Evolutionary conservation across 2,888 invertebrate species (phyloP).

Genomic region (Pegoplata infirma): DNA sequence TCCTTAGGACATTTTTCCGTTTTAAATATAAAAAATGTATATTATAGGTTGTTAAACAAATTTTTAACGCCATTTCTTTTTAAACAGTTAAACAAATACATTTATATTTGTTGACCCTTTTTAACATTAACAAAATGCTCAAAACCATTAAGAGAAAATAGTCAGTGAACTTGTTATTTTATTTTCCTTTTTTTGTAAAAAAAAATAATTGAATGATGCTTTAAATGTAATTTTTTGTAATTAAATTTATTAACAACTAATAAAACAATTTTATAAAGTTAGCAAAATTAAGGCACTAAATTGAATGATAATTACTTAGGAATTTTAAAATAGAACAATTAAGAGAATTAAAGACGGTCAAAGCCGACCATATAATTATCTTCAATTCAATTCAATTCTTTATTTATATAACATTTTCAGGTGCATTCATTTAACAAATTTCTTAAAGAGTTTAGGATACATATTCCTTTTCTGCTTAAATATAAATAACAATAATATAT

Average conservation of each 20-base stretch:
- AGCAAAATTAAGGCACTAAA: background rate
- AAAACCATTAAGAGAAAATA: background rate
- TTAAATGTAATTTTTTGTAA: background rate
- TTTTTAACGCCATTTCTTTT: constrained; percentile 19
- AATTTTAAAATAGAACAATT: background rate
- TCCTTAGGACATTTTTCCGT: background rate
- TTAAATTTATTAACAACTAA: background rate
- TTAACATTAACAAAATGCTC: background rate
- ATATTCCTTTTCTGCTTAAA: too few species aligned
- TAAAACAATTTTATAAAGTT: background rate
- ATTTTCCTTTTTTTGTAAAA: too few species aligned
- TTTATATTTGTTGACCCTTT: background rate
- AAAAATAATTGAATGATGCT: background rate
- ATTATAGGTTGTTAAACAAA: constrained; percentile 35
- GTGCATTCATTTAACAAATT: too few species aligned
- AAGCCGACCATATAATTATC: too few species aligned
- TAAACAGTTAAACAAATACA: background rate
- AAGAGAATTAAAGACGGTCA: too few species aligned
- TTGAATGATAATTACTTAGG: background rate
- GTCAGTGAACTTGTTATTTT: background rate
- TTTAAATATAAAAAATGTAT: constrained; percentile 36
- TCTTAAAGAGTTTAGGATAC: too few species aligned
- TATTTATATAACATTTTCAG: too few species aligned
- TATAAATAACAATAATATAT: too few species aligned
- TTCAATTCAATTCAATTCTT: too few species aligned